phyloP scores from a whole-genome alignment of 2,888 invertebrate genomes.

The Yponomeuta cagnagella region DNA sequence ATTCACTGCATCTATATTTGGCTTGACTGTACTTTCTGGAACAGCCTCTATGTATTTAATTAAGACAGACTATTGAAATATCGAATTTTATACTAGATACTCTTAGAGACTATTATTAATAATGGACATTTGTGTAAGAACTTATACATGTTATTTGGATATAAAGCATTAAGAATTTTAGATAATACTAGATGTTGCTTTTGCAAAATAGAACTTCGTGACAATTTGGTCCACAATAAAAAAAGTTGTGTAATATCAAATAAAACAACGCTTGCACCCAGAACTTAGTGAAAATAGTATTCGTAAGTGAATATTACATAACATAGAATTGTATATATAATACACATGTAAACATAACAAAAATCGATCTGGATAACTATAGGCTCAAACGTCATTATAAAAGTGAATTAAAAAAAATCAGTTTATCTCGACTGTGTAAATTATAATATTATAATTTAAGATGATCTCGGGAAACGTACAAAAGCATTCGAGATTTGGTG shows the following conservation, averaged over 20 bases:
- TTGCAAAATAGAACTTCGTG: slow-evolving; percentile 21
- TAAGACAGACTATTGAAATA: neutral
- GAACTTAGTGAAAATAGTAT: neutral
- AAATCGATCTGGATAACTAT: too few species aligned
- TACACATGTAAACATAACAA: too few species aligned
- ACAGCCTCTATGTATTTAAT: neutral
- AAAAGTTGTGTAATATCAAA: neutral
- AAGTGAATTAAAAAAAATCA: too few species aligned
- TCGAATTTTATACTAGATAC: neutral
- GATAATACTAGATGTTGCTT: slow-evolving; percentile 25
- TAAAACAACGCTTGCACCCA: neutral
- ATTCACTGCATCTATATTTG: too few species aligned
- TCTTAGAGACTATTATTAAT: neutral
- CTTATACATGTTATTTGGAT: too few species aligned
- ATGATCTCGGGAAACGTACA: too few species aligned
- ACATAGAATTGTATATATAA: neutral
- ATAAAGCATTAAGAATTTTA: too few species aligned
- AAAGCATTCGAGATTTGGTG: too few species aligned
- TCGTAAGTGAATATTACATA: neutral
- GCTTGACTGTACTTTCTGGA: too few species aligned
- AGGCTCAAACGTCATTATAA: too few species aligned
- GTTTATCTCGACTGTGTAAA: too few species aligned
- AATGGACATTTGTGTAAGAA: neutral
- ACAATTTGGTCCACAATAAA: neutral
- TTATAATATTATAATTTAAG: too few species aligned